These are phyloP conservation scores for Ophion costatus DNA, from an alignment of 2,888 invertebrate genomes.

Conservation along the genomic window DNA sequence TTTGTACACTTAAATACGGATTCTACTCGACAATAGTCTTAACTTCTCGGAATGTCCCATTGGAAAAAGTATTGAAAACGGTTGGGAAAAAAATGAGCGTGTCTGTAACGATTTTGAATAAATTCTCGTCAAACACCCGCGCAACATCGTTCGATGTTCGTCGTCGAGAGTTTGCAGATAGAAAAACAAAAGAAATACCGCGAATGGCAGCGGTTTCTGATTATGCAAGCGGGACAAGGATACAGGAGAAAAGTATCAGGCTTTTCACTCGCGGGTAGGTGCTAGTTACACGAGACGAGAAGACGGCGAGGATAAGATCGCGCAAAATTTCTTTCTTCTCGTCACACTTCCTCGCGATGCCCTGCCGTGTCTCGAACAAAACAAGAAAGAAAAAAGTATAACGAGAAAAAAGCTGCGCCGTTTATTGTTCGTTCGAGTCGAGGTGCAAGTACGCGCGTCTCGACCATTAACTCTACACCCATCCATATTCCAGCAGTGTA, in stretches of 20 bases:
- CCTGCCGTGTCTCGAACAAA: slow-evolving; percentile 46
- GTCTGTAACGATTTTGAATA: not conserved
- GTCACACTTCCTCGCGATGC: slow-evolving; percentile 54
- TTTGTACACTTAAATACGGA: no score
- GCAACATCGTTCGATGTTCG: not conserved
- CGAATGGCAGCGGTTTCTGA: slow-evolving; percentile 43
- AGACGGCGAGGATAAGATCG: slow-evolving; percentile 73
- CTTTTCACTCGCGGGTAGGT: slow-evolving; percentile 70
- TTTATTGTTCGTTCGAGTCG: no score
- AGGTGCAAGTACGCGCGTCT: no score
- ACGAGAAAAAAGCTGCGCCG: not conserved
- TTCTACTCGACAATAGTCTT: no score
- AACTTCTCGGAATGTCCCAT: not conserved
- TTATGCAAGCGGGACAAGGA: slow-evolving; percentile 39
- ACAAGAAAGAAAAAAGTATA: slow-evolving; percentile 10
- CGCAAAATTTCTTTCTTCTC: slow-evolving; percentile 55
- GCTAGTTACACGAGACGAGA: slow-evolving; percentile 69
- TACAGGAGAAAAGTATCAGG: slow-evolving; percentile 36
- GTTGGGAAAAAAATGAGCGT: not conserved
- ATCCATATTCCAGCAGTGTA: slow-evolving; percentile 40
- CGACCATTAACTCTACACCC: not conserved
- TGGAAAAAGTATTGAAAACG: slow-evolving; percentile 1
- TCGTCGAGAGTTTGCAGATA: not conserved
- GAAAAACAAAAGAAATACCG: not conserved
- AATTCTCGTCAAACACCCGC: no score